Evolutionary conservation across 92 coral and sea anemone species (phyloP).

Genomic region (Blastomussa wellsi): DNA sequence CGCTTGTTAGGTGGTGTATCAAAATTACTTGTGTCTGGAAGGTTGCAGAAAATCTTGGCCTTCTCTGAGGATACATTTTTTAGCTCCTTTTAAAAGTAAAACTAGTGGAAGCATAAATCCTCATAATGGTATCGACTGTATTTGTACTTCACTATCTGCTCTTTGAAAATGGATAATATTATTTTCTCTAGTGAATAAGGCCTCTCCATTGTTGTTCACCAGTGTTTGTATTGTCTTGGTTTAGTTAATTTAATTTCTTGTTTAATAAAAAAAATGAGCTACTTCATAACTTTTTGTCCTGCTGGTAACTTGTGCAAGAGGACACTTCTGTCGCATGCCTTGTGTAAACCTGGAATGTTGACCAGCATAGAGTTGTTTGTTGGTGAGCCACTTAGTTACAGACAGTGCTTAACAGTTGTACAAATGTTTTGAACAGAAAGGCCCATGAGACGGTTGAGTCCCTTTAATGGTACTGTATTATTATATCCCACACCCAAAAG

Average conservation of each 20-base stretch:
- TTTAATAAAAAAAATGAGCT: conserved; percentile 36
- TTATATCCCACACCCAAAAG: too few species aligned
- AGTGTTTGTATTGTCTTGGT: background rate
- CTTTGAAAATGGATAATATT: background rate
- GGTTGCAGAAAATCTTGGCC: background rate
- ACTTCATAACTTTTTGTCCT: background rate
- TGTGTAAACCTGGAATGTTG: too few species aligned
- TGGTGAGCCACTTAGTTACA: too few species aligned
- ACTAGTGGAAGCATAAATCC: background rate
- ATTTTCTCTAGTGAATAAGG: conserved; percentile 13
- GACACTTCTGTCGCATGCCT: too few species aligned
- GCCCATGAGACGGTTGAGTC: too few species aligned
- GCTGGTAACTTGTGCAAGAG: too few species aligned
- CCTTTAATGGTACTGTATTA: too few species aligned
- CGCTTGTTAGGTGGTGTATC: conserved; percentile 42
- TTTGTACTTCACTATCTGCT: background rate
- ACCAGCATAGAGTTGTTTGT: too few species aligned
- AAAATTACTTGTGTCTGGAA: conserved; percentile 27
- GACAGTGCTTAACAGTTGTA: too few species aligned
- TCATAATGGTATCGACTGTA: background rate
- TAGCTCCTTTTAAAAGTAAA: background rate
- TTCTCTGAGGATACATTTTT: background rate
- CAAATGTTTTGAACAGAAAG: too few species aligned
- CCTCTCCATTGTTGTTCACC: background rate
- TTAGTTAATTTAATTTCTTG: conserved; percentile 26